Evolutionary conservation across 2,113 vertebrate genomes (phyloP), one percentile per base, ranked within the genome.

Genomic region (Octodon degus): DNA sequence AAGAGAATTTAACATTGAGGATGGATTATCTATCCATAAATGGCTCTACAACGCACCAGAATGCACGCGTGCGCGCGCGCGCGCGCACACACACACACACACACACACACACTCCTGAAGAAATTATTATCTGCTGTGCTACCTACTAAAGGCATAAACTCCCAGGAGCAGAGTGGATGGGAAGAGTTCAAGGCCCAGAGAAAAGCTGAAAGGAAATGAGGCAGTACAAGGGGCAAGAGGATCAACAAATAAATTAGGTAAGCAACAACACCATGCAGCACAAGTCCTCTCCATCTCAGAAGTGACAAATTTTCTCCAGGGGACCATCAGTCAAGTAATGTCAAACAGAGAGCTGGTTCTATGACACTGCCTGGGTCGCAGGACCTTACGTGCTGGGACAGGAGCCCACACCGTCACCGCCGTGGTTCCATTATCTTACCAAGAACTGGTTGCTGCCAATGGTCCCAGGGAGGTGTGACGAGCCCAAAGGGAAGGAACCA

Each of bases 181-280:
- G 55, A 72, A 74, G 62, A 67, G 65, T 58, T 94, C 60, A 83
- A 40, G 47, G 87, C 40, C 47, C 37, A 16, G 6, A 20, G 89
- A 60, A 65, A 77, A 92, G 77, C 65, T 65, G 25, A 92, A 91
- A 86, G 89, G 65, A 96, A 95, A 96, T 25, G 67, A 95, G 40
- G 79, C 88, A 79, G 72, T 47, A 37, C 20, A 60, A 55, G 14
- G 20, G 60, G 60, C 65, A n/a, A 65, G 43, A 25, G 11, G 40
- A 67, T 65, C 50, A 37, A 63, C 50, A 58, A 90, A 91, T 81
- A 93, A 81, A 93, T 93, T 76, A 89, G 86, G 60, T n/a, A 93
- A 72, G 40, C 90, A 87, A 82, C 65, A 79, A n/a, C 65, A 82
- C 24, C 85, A 79, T 19, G 62, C 55, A 74, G 53, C 89, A 67